phyloP scores from a whole-genome alignment of 2,113 vertebrate species.

The Ophthalmolycus amberensis region DNA sequence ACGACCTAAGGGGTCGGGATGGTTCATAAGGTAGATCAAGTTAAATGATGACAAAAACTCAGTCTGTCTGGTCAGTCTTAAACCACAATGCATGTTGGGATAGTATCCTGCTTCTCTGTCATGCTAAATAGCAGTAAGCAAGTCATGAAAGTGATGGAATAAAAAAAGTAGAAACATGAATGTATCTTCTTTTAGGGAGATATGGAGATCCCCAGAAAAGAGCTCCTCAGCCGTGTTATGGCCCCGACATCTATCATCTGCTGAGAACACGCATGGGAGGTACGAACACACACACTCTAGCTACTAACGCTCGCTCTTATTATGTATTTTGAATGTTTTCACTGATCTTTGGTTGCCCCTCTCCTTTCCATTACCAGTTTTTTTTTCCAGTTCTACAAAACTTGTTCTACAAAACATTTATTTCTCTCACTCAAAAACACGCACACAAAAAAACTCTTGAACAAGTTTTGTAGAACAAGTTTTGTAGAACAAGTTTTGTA shows the following conservation, averaged over 20 bases:
- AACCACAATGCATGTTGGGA: not conserved
- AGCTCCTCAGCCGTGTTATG: constrained; percentile 86
- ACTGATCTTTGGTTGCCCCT: not conserved
- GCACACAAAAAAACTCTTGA: no score
- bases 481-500: no score
- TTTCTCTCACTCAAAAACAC: no score
- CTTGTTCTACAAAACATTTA: no score
- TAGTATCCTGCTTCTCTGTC: not conserved
- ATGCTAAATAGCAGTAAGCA: not conserved
- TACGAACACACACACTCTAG: constrained; percentile 28
- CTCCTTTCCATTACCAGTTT: not conserved
- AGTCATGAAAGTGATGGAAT: not conserved
- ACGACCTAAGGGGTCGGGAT: no score
- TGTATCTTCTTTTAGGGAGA: constrained; percentile 78
- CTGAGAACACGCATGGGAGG: constrained; percentile 88
- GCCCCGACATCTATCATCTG: constrained; percentile 93
- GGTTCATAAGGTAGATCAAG: not conserved
- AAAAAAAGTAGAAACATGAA: not conserved
- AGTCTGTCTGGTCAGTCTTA: not conserved
- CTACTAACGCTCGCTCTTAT: not conserved
- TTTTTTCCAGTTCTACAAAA: no score
- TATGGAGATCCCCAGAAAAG: constrained; percentile 85
- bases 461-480: no score
- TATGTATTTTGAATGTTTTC: not conserved
- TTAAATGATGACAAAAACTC: not conserved